Base-by-base conservation (phyloP, 2,888 invertebrate genomes). In the Laspeyria flexula region DNA sequence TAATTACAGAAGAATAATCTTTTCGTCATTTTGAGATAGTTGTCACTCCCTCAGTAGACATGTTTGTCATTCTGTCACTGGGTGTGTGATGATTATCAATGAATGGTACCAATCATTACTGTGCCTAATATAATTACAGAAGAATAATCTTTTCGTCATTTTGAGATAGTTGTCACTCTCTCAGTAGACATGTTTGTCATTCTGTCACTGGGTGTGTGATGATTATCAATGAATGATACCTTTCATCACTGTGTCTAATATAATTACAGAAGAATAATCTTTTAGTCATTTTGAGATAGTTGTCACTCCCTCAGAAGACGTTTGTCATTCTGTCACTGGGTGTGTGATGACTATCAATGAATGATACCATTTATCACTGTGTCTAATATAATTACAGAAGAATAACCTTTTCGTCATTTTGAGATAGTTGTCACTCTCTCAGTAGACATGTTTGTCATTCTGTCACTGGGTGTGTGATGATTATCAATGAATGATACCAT, bases 241-340 rank as follows among this genome's bases (percentile, higher is more conserved):
- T n/a, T n/a, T n/a, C n/a, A n/a, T n/a, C n/a, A n/a, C n/a, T n/a
- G n/a, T n/a, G n/a, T n/a, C n/a, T n/a, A n/a, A n/a, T n/a, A n/a
- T n/a, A n/a, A n/a, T n/a, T n/a, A n/a, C n/a, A n/a, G n/a, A n/a
- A n/a, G n/a, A n/a, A n/a, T n/a, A n/a, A n/a, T n/a, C n/a, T n/a
- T 23, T 6, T 13, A n/a, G 30, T 27, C 42, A 61, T 57, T 61
- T 50, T 52, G 30, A 6, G 37, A 7, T 1, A 54, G 45, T 65
- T 40, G 40, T 40, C 40, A 16, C 15, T 40, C 27, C 10, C 43
- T 43, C 40, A 43, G 43, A 38, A 23, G 48, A 48, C 60, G 60
- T 59, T 43, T 5, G 1, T 35, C 15, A 56, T 51, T 63, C 65
- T 71, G 61, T 66, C 69, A 69, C 71, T 71, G 65, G 66, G 60